These are phyloP conservation scores for Caenorhabditis panamensis DNA, from an alignment of 2,888 invertebrate species.

Conservation along the genomic window DNA sequence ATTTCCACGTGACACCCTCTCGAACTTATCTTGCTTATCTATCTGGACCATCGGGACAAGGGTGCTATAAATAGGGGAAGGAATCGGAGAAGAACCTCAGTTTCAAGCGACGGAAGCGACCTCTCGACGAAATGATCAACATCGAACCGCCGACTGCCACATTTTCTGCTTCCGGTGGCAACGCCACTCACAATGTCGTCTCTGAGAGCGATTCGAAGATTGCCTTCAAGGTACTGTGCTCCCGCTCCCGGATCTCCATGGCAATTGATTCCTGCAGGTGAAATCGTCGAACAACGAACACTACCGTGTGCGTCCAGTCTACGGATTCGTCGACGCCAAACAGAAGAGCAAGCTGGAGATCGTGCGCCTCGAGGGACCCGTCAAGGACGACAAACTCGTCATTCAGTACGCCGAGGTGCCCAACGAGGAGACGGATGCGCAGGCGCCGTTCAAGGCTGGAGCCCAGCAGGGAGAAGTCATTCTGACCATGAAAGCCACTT, in stretches of 20 bases:
- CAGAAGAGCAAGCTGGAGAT: slow-evolving; percentile 63
- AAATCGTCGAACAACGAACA: slow-evolving; percentile 74
- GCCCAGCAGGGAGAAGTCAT: slow-evolving; percentile 71
- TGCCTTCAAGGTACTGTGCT: slow-evolving; percentile 72
- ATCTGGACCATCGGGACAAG: not conserved
- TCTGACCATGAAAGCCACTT: slow-evolving; percentile 63
- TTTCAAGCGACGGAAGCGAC: not conserved
- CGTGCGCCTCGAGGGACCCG: slow-evolving; percentile 62
- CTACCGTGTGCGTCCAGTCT: slow-evolving; percentile 74
- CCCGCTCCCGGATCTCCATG: too few species aligned
- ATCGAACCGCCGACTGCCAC: slow-evolving; percentile 68
- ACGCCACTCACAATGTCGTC: slow-evolving; percentile 66
- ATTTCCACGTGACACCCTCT: not conserved
- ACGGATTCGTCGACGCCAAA: slow-evolving; percentile 71
- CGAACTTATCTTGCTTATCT: not conserved
- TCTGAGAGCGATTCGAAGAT: slow-evolving; percentile 65
- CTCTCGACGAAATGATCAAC: slow-evolving; percentile 53
- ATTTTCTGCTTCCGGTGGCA: slow-evolving; percentile 71
- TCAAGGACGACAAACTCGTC: slow-evolving; percentile 70
- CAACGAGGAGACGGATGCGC: slow-evolving; percentile 69
- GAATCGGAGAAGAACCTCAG: not conserved
- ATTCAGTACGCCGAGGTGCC: slow-evolving; percentile 72
- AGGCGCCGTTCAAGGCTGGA: slow-evolving; percentile 71
- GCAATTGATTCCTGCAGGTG: too few species aligned
- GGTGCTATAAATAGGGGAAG: not conserved